Evolutionary conservation across 2,797 vertebrate genomes (phyloP), one percentile per base, ranked within the genome.

Genomic region (Molossus molossus): DNA sequence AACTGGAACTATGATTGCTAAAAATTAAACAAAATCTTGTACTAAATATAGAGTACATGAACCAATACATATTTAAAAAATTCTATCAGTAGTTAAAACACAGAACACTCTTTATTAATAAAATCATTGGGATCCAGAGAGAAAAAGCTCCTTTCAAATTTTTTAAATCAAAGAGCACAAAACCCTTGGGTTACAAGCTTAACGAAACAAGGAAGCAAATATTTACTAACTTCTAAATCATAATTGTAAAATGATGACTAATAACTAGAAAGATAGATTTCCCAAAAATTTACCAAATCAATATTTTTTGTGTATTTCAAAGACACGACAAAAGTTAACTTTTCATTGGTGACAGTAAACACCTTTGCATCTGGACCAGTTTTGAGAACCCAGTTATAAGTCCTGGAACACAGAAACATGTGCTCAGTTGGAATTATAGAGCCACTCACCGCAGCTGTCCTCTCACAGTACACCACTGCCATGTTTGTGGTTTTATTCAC

Each of bases 71-170:
- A 69, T 45, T 96, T 29, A 7, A 87, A 91, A 93, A 64, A 45
- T 37, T 92, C 45, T 72, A 50, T 18, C 37, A 29, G 40, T 50
- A 77, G 25, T 77, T 93, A 21, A 87, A 86, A 95, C 45, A 87
- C 25, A 77, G 67, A 77, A 93, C 37, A 65, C 14, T 81, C 55
- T 64, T 45, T 50, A n/a, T 57, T 87, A 64, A 79, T 50, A 88
- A 84, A 87, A 80, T 33, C 33, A 29, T 6, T 25, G 55, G 6
- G 62, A 75, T 62, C 87, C 91, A 87, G 37, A 40, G 58, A 90
- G 91, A 45, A 95, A 89, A 94, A 83, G 18, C 55, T 94, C 67
- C n/a, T 80, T 76, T 84, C 37, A 53, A 50, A 77, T 58, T 87
- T 87, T 82, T 57, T n/a, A 92, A 94, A 62, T 17, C 62, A 53